Evolutionary conservation across 2,113 vertebrate genomes (phyloP).

Genomic region (Engraulis encrasicolus): DNA sequence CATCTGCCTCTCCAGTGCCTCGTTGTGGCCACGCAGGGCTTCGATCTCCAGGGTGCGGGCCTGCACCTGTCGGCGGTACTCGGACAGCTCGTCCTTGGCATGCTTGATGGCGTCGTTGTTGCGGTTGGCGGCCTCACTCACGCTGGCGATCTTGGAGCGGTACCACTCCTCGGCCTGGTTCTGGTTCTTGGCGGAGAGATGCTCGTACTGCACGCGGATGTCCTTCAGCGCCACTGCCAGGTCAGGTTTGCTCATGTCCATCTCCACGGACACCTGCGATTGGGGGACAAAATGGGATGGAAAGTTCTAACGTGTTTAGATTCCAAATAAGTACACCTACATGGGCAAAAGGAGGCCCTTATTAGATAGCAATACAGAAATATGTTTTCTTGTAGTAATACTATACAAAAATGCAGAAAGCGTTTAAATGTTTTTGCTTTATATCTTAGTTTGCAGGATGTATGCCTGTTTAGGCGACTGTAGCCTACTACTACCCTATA

Average conservation of each 20-base stretch:
- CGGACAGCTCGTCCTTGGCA: constrained; percentile 78
- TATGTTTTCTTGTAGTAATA: no score
- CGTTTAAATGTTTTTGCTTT: not conserved
- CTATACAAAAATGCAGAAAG: no score
- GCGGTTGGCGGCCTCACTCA: constrained; percentile 72
- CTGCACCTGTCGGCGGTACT: constrained; percentile 82
- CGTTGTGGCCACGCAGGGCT: constrained; percentile 76
- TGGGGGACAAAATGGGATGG: not conserved
- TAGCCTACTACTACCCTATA: no score
- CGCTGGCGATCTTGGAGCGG: constrained; percentile 76
- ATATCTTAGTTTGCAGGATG: no score
- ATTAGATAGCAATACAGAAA: no score
- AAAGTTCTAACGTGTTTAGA: no score
- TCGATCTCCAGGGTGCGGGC: constrained; percentile 79
- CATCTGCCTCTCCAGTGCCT: constrained; percentile 79
- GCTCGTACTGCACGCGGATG: constrained; percentile 80
- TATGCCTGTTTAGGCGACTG: no score
- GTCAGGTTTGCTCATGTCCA: constrained; percentile 78
- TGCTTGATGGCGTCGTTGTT: constrained; percentile 78
- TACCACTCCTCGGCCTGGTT: constrained; percentile 81
- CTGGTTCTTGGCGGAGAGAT: constrained; percentile 78
- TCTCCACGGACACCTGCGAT: constrained; percentile 81
- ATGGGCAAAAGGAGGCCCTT: no score
- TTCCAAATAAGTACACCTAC: no score
- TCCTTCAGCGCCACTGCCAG: constrained; percentile 79